These are phyloP conservation scores for Lithobates sylvaticus DNA, from an alignment of 2,797 vertebrate genomes.

Conservation along the genomic window DNA sequence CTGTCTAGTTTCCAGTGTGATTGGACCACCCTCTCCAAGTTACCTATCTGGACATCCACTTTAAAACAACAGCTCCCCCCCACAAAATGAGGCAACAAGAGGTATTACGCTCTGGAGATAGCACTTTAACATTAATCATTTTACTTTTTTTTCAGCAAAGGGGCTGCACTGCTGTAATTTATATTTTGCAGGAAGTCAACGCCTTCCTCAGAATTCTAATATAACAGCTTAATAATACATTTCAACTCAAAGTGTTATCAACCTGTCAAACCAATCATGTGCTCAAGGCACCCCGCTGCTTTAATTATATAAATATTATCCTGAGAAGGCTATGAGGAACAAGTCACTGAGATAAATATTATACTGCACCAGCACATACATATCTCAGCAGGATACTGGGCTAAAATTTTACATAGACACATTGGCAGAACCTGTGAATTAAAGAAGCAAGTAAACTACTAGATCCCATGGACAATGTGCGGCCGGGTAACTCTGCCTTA, in stretches of 20 bases:
- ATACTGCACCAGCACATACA: not conserved
- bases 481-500: too few relatives aligned
- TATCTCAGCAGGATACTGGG: conserved; percentile 14
- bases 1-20: too few relatives aligned
- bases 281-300: conserved; percentile 18
- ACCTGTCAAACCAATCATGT: conserved; percentile 8
- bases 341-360: conserved; percentile 38
- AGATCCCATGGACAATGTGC: too few relatives aligned
- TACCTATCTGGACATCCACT: too few relatives aligned
- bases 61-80: too few relatives aligned
- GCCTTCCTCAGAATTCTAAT: not conserved
- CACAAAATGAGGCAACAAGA: too few relatives aligned
- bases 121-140: too few relatives aligned
- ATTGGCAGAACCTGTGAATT: too few relatives aligned
- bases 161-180: not conserved
- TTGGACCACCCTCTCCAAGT: too few relatives aligned
- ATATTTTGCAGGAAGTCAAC: not conserved
- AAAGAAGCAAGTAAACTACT: too few relatives aligned
- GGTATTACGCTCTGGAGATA: too few relatives aligned
- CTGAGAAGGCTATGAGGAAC: not conserved
- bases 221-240: conserved; percentile 10
- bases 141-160: not conserved
- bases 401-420: too few relatives aligned
- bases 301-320: conserved; percentile 46
- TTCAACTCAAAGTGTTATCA: not conserved